These are phyloP conservation scores for Decapterus maruadsi DNA, from an alignment of 2,797 vertebrate genomes.

Conservation along the genomic window DNA sequence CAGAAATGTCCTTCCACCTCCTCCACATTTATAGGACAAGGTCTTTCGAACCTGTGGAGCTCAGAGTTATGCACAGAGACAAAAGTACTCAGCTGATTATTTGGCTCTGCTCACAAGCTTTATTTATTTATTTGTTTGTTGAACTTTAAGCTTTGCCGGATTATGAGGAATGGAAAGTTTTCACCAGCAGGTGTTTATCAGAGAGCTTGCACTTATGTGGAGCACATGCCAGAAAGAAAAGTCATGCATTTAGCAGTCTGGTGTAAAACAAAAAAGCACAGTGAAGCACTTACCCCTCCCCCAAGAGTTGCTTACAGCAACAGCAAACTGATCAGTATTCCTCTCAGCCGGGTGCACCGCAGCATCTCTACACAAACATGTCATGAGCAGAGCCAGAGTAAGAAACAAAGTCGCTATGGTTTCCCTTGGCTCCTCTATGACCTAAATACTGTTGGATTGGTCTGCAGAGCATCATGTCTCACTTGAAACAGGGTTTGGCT, in stretches of 20 bases:
- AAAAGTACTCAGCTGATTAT: constrained; percentile 67
- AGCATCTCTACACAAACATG: constrained; percentile 59
- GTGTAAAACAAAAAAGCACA: constrained; percentile 26
- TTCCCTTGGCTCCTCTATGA: constrained; percentile 40
- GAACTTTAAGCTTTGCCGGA: constrained; percentile 50
- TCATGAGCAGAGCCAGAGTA: constrained; percentile 55
- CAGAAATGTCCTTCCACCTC: constrained; percentile 16
- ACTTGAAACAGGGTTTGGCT: constrained; percentile 46
- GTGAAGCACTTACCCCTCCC: constrained; percentile 72
- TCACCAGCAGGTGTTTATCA: constrained; percentile 24
- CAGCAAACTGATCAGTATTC: constrained; percentile 76
- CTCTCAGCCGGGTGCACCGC: constrained; percentile 53
- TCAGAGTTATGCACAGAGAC: constrained; percentile 37
- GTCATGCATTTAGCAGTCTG: constrained; percentile 19
- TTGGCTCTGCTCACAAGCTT: constrained; percentile 60
- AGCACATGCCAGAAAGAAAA: constrained; percentile 32
- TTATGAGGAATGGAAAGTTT: constrained; percentile 66
- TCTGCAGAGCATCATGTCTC: constrained; percentile 39
- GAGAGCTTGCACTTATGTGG: constrained; percentile 34
- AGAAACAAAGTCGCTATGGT: constrained; percentile 49
- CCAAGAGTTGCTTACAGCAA: constrained; percentile 53
- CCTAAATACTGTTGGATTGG: constrained; percentile 37
- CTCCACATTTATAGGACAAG: constrained; percentile 21
- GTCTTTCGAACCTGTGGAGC: constrained; percentile 15
- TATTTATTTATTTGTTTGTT: constrained; percentile 53